Base-by-base conservation (phyloP, 2,113 vertebrate genomes). In the Rhabdornis inornatus region DNA sequence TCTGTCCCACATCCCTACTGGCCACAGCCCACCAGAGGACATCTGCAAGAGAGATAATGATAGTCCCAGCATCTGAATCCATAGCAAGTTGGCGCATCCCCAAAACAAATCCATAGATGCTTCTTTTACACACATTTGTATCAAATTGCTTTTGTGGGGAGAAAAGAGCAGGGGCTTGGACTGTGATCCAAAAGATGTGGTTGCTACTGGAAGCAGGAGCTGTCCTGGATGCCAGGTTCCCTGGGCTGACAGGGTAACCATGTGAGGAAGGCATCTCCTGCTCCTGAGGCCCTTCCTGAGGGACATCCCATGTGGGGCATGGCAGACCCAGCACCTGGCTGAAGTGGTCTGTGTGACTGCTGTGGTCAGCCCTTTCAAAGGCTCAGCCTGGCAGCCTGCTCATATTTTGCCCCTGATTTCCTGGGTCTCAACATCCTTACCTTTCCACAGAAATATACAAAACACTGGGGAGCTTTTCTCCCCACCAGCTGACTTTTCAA, bases 191-290 rank as follows among this genome's bases (percentile, higher is more conserved):
- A n/a, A 80, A 60, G 57, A 23, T 24, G 53, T 47, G 78, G 30
- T 35, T 3, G 3, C 31, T 33, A 11, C 57, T 75, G 66, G 30
- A 28, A 0, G 0, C 27, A n/a, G 57, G 16, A 83, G 11, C 21
- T 6, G 1, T n/a, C 44, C 35, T 39, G 56, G 70, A 9, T 3
- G 11, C 17, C 2, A 2, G 3, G 56, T 77, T 69, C 77, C 30
- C n/a, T 1, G 3, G 11, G 30, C 44, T 87, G 19, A 5, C 13
- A 56, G 52, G 35, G 28, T 12, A 60, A 60, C 7, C 27, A 5
- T 0, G 0, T 1, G 4, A 17, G 7, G 49, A 75, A 56, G n/a
- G 24, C 21, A 42, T 10, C 24, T 82, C 27, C n/a, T 61, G n/a
- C 28, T 42, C 22, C 47, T 40, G 42, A 13, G 50, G 6, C 8